phyloP scores from a whole-genome alignment of 2,113 vertebrate species.

The Seriola dumerili region DNA sequence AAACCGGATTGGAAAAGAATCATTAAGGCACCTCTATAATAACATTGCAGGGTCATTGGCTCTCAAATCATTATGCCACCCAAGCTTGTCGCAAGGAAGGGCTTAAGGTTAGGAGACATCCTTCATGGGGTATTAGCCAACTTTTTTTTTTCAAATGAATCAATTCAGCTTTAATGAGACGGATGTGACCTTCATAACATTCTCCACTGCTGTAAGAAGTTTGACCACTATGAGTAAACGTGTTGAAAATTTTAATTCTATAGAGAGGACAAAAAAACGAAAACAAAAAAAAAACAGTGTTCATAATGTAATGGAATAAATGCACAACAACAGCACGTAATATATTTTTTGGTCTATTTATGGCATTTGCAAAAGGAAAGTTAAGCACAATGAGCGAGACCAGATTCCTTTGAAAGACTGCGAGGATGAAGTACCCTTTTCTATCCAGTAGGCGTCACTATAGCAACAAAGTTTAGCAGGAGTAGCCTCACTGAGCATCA shows the following conservation, averaged over 20 bases:
- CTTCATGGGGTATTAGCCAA: background rate
- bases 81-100: background rate
- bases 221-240: background rate
- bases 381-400: background rate
- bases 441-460: conserved; percentile 67
- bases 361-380: background rate
- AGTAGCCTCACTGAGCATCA: background rate
- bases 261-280: background rate
- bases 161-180: background rate
- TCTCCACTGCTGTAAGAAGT: background rate
- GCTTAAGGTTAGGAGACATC: background rate
- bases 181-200: background rate
- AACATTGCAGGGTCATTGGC: background rate
- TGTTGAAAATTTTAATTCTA: background rate
- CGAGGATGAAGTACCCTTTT: background rate
- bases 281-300: background rate
- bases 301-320: background rate
- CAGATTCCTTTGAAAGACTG: background rate
- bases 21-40: background rate
- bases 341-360: no score
- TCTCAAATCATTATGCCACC: background rate
- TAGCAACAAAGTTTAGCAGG: conserved; percentile 32
- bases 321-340: background rate
- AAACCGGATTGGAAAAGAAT: background rate
- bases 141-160: background rate